Evolutionary conservation across 2,113 vertebrate species (phyloP), one percentile per base, ranked within the genome.

Genomic region (Agelaius phoeniceus): DNA sequence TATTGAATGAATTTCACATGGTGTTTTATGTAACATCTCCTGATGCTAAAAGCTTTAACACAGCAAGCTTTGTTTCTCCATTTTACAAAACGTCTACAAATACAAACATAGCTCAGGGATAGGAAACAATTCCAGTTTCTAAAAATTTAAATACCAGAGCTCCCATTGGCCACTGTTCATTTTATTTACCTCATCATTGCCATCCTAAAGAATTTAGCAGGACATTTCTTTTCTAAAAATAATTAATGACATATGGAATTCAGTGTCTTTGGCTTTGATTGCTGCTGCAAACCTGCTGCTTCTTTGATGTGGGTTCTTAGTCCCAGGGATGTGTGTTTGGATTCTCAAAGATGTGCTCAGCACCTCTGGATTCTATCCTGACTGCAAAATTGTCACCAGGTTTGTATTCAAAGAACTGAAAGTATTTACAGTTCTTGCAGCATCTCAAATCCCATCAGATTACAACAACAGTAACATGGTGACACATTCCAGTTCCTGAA

Each of bases 391-490:
- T 72, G 23, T 78, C 76, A 72, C 54, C 59, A 62, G 58, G 43
- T 75, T 77, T 35, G 9, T 46, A 35, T 35, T 65, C 24, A 58
- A 35, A 61, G 66, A 68, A 69, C 41, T 59, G 0, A 3, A 65
- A 75, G 65, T 67, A 39, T 77, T 92, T 78, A 46, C 65, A 72
- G 39, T 61, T 67, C 73, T 84, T 68, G 55, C 74, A 82, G 67
- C 87, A 59, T 37, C 69, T 48, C 48, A 84, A 74, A 91, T 92
- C 90, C 91, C 57, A 49, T 89, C 91, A 66, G 72, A 67, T 92
- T 77, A 86, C 74, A 77, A 26, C 22, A 59, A 8, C 85, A 82
- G 44, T 30, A 61, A 48, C 84, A 62, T 7, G 16, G 22, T 66
- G 86, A 58, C 83, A 87, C 19, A 61, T 94, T 72, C 49, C 71